These are phyloP conservation scores for Mormyrus iriodes DNA, from an alignment of 2,113 vertebrate species.

Conservation along the genomic window DNA sequence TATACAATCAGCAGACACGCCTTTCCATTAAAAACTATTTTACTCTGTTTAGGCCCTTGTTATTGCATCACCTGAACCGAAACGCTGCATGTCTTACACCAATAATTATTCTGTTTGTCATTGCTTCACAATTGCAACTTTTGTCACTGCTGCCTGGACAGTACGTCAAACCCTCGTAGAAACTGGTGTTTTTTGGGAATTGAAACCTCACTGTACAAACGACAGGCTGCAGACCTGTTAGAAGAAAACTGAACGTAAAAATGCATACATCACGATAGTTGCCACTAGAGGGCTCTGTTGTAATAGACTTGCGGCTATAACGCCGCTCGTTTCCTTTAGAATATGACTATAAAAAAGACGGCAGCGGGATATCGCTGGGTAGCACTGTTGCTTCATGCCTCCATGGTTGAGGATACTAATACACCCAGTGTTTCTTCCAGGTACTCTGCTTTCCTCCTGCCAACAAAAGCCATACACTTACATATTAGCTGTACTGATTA, in stretches of 20 bases:
- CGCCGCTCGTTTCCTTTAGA: background rate
- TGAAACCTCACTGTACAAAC: background rate
- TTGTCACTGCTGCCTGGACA: background rate
- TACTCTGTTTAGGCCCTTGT: background rate
- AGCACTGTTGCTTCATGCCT: background rate
- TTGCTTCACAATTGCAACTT: too few relatives aligned
- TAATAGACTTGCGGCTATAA: background rate
- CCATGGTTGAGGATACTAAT: background rate
- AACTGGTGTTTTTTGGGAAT: background rate
- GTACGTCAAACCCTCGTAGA: background rate
- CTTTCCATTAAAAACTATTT: background rate
- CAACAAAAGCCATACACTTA: background rate
- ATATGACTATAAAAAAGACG: background rate
- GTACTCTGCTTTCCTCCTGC: background rate
- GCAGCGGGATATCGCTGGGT: background rate
- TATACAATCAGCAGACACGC: background rate
- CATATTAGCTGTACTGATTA: too few relatives aligned
- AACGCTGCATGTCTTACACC: background rate
- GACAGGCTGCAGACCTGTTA: background rate
- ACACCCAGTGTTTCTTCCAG: background rate
- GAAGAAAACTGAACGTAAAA: background rate
- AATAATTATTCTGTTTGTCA: background rate
- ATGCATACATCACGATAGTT: background rate
- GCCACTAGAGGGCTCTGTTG: slow-evolving; percentile 35
- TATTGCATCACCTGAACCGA: background rate